Evolutionary conservation across 2,797 vertebrate species (phyloP).

Genomic region (Falco novaeseelandiae): DNA sequence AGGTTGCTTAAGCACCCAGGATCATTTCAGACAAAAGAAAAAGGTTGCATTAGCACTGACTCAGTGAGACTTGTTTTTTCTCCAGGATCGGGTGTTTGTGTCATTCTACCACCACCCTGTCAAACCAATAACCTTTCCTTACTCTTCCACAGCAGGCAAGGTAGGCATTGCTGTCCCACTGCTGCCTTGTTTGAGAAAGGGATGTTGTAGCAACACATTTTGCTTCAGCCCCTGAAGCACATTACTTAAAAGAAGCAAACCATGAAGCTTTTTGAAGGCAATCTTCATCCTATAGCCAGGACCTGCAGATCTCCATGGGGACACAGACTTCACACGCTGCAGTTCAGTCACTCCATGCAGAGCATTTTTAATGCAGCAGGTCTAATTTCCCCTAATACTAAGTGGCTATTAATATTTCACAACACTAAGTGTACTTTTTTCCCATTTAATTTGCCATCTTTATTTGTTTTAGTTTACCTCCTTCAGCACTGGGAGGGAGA

Average conservation of each 20-base stretch:
- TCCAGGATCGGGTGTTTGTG: background rate
- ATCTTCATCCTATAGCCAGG: background rate
- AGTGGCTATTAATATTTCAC: slow-evolving; percentile 52
- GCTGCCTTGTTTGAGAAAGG: background rate
- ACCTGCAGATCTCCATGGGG: background rate
- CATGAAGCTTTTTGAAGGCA: background rate
- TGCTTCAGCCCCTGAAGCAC: background rate
- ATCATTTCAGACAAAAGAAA: background rate
- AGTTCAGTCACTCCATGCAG: background rate
- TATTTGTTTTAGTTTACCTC: slow-evolving; percentile 45
- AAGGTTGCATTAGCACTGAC: background rate
- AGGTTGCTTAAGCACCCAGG: background rate
- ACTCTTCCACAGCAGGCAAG: rapidly evolving
- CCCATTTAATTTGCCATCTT: slow-evolving; percentile 25
- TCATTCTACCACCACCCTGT: background rate
- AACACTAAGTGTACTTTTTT: slow-evolving; percentile 1
- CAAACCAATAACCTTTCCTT: background rate
- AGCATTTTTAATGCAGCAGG: background rate
- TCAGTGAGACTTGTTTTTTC: background rate
- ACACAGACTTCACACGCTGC: background rate
- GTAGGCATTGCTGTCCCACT: background rate
- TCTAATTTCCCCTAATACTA: background rate
- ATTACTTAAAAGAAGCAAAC: background rate
- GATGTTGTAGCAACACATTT: background rate
- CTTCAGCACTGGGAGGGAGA: background rate